Evolutionary conservation across 2,113 vertebrate species (phyloP).

Genomic region (Xiphophorus maculatus): DNA sequence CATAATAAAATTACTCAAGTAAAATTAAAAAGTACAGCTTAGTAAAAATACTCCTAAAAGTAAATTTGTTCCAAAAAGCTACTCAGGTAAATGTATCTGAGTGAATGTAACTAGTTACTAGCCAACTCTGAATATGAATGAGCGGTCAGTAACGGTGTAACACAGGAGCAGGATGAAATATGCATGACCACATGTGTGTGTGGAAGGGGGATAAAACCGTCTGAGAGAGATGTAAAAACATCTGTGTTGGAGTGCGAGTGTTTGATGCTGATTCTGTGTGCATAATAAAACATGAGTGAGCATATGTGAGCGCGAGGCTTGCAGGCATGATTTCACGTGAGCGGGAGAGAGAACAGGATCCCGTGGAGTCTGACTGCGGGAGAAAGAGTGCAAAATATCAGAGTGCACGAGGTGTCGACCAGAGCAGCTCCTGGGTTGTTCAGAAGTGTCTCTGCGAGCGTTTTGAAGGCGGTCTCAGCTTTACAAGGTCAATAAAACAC

Average conservation of each 20-base stretch:
- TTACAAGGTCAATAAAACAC: constrained; percentile 24
- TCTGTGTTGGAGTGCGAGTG: constrained; percentile 59
- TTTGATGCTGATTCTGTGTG: constrained; percentile 42
- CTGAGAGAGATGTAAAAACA: constrained; percentile 54
- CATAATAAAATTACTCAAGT: too few species aligned
- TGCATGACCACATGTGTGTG: constrained; percentile 53
- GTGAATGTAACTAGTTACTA: too few species aligned
- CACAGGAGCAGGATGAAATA: constrained; percentile 57
- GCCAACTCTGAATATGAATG: too few species aligned
- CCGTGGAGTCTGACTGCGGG: constrained; percentile 13
- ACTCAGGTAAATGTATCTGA: too few species aligned
- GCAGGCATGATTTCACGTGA: constrained; percentile 39
- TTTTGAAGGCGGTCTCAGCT: background rate
- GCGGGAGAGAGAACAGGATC: constrained; percentile 20
- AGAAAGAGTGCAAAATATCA: constrained; percentile 23
- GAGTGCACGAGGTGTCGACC: constrained; percentile 12
- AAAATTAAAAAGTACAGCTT: too few species aligned
- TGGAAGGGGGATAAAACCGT: constrained; percentile 32
- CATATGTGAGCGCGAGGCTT: constrained; percentile 14
- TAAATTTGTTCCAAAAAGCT: too few species aligned
- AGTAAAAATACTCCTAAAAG: too few species aligned
- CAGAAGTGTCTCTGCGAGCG: background rate
- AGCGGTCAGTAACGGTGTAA: constrained; percentile 42
- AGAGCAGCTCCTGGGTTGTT: constrained; percentile 6
- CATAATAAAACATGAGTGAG: constrained; percentile 33